A percentile compares a stretch with the other conserved stretches of the same genome.
Evolutionary conservation across 2,797 vertebrate genomes (phyloP).

Genomic region (Pipistrellus pipistrellus): DNA sequence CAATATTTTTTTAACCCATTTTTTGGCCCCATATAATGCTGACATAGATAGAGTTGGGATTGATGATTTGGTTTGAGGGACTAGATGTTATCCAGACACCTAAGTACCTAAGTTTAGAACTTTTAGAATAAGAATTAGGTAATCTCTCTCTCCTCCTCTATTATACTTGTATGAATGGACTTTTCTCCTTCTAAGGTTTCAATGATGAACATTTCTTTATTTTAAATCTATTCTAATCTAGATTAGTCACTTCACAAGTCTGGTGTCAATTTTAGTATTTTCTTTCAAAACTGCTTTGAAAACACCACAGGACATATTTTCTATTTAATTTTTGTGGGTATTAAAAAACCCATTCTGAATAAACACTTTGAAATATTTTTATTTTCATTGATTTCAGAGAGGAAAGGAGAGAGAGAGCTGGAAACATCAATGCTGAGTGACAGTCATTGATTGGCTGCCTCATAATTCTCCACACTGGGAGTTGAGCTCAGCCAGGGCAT

Average conservation of each 20-base stretch:
- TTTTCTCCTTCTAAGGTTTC: slow-evolving; percentile 44
- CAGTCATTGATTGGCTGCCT: no score
- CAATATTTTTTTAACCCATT: not conserved
- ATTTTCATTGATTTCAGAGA: not conserved
- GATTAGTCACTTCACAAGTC: not conserved
- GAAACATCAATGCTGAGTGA: no score
- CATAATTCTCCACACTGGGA: no score
- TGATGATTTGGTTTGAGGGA: slow-evolving; percentile 36
- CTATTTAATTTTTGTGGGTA: slow-evolving; percentile 14
- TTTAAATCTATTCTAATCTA: slow-evolving; percentile 50
- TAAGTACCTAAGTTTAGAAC: slow-evolving; percentile 32
- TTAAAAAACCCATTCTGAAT: slow-evolving; percentile 6
- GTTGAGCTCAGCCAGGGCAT: no score
- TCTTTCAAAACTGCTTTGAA: slow-evolving; percentile 29
- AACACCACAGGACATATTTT: not conserved
- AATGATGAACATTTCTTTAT: slow-evolving; percentile 41
- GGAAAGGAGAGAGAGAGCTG: no score
- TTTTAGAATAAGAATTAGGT: slow-evolving; percentile 36
- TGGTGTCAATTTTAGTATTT: slow-evolving; percentile 21
- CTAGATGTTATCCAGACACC: not conserved
- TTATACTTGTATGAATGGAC: slow-evolving; percentile 12
- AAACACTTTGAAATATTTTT: slow-evolving; percentile 24
- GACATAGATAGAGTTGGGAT: slow-evolving; percentile 35
- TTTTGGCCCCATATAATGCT: not conserved
- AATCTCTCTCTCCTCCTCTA: not conserved